Base-by-base conservation (phyloP, 2,888 invertebrate genomes). In the Phaonia tiefii region DNA sequence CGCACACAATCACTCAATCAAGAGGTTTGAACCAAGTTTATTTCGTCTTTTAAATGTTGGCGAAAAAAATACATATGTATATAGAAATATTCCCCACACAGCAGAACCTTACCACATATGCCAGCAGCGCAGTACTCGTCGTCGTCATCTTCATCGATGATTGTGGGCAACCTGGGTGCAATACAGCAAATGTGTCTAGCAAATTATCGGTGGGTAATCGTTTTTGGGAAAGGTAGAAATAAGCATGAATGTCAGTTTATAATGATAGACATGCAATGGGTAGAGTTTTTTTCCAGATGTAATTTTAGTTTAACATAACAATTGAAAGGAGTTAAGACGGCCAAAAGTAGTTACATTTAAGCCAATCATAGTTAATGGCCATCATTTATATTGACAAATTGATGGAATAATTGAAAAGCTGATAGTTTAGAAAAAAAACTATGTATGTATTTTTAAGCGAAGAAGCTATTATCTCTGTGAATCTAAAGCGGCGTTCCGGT, bases 261-360 rank as follows among this genome's bases (percentile, higher is more conserved):
- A 73, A 69, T 77, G 80, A 77, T 54, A 60, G 80, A 80, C 77
- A 75, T 60, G 71, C 49, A 71, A 54, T 58, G 10, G 8, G 2
- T 25, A 56, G 15, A 58, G 31, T 8, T 58, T 31, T 3, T 31
- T 31, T 20, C 42, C 5, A 3, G 10, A 56, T 56, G n/a, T n/a
- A 56, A 56, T 10, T 42, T 26, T 15, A 13, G 37, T 60, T 31
- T 60, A 37, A 37, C 63, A 63, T 22, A 10, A 60, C 60, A 60
- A 63, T 63, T 63, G 60, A 15, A n/a, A 31, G 58, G 26, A 31
- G 26, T 56, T 20, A 5, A 37, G 10, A 37, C 2, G 46, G n/a
- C n/a, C n/a, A n/a, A n/a, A n/a, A n/a, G n/a, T n/a, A n/a, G n/a
- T n/a, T n/a, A n/a, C n/a, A n/a, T n/a, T n/a, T n/a, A n/a, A n/a